phyloP scores from a whole-genome alignment of 1,140 invertebrate genomes.

The Argopecten irradians region DNA sequence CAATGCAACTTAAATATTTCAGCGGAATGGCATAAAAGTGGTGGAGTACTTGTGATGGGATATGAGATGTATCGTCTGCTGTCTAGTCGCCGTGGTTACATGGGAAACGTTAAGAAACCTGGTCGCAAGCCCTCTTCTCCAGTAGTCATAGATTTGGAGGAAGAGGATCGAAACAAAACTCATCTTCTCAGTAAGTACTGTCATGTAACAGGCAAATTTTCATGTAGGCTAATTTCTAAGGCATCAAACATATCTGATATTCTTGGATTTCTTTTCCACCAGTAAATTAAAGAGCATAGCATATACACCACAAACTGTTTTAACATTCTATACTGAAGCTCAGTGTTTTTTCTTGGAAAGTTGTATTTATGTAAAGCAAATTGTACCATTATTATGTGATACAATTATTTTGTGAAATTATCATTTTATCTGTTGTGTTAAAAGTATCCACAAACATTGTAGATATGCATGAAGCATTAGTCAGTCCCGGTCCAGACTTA shows the following conservation, averaged over 20 bases:
- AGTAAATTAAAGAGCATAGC: too few relatives aligned
- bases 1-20: conserved; percentile 33
- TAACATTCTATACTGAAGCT: too few relatives aligned
- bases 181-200: conserved; percentile 85
- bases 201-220: too few relatives aligned
- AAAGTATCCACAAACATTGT: conserved; percentile 49
- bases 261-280: too few relatives aligned
- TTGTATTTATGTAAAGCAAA: too few relatives aligned
- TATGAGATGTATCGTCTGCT: conserved; percentile 96
- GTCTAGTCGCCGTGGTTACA: conserved; percentile 79
- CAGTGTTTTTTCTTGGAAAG: too few relatives aligned
- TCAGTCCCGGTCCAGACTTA: conserved; percentile 92
- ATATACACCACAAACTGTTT: too few relatives aligned
- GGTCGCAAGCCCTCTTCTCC: conserved; percentile 66
- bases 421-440: not conserved
- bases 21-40: conserved; percentile 88
- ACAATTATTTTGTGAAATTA: not conserved
- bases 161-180: conserved; percentile 88
- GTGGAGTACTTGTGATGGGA: conserved; percentile 97
- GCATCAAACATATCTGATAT: too few relatives aligned
- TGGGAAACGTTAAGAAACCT: conserved; percentile 66
- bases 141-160: conserved; percentile 79
- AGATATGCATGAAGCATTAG: conserved; percentile 91
- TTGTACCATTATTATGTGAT: too few relatives aligned
- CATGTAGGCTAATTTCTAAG: too few relatives aligned